These are phyloP conservation scores for Helicoverpa assulta DNA, from an alignment of 2,888 invertebrate genomes.

Conservation along the genomic window DNA sequence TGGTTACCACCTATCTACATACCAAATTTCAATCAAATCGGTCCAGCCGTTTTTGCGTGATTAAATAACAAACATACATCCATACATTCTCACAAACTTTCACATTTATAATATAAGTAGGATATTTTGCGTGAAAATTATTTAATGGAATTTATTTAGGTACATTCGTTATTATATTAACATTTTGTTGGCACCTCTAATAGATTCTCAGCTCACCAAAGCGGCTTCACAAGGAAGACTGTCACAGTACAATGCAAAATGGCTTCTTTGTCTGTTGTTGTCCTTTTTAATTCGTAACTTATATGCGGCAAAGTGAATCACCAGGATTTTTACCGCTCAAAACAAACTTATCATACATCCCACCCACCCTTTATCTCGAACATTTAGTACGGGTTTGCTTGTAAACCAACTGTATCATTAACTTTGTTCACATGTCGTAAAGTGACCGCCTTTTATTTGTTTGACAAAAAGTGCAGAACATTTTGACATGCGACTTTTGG, in stretches of 20 bases:
- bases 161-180: too few relatives aligned
- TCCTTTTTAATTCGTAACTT: slow-evolving; percentile 89
- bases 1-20: too few relatives aligned
- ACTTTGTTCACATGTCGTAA: slow-evolving; percentile 64
- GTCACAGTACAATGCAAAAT: slow-evolving; percentile 89
- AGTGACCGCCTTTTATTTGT: slow-evolving; percentile 71
- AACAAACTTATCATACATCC: slow-evolving; percentile 49
- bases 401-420: slow-evolving; percentile 30
- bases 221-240: slow-evolving; percentile 87
- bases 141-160: too few relatives aligned
- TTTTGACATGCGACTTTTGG: slow-evolving; percentile 68
- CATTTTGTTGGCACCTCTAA: slow-evolving; percentile 62
- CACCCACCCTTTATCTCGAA: slow-evolving; percentile 27
- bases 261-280: slow-evolving; percentile 88
- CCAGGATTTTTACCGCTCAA: slow-evolving; percentile 71
- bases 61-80: too few relatives aligned
- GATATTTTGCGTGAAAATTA: too few relatives aligned
- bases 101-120: too few relatives aligned
- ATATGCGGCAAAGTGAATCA: slow-evolving; percentile 89
- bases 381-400: slow-evolving; percentile 42
- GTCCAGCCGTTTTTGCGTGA: too few relatives aligned
- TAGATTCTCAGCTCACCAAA: slow-evolving; percentile 65
- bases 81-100: too few relatives aligned
- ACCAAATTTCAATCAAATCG: too few relatives aligned
- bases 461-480: slow-evolving; percentile 77